phyloP scores from a whole-genome alignment of 1,140 invertebrate genomes.

The Sitophilus oryzae region DNA sequence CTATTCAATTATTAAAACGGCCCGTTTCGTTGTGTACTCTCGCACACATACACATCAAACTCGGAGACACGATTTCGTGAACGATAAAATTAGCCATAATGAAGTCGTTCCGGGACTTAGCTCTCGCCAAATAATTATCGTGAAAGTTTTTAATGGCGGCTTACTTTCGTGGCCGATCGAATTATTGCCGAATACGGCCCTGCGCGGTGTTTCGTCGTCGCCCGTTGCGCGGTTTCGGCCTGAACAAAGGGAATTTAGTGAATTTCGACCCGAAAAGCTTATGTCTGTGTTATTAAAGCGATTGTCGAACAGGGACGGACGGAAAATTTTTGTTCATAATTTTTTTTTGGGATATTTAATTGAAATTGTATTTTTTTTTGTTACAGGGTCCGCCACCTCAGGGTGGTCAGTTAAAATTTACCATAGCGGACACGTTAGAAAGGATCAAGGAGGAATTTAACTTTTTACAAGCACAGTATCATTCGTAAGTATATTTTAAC shows the following conservation, averaged over 20 bases:
- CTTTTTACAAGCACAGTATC: slow-evolving; percentile 79
- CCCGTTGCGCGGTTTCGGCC: not conserved
- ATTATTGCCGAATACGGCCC: too few species aligned
- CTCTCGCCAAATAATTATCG: too few species aligned
- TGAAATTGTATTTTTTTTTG: slow-evolving; percentile 11
- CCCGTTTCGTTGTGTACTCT: too few species aligned
- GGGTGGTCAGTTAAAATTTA: slow-evolving; percentile 86
- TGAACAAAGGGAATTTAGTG: not conserved
- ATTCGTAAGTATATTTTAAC: slow-evolving; percentile 78
- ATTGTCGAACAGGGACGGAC: not conserved
- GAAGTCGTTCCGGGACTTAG: too few species aligned
- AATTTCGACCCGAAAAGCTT: not conserved
- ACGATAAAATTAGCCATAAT: too few species aligned
- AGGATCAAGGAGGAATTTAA: slow-evolving; percentile 87
- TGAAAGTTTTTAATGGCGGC: too few species aligned
- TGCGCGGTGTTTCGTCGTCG: not conserved
- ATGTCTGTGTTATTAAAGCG: not conserved
- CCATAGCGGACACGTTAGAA: slow-evolving; percentile 86
- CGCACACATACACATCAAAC: too few species aligned
- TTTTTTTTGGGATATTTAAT: not conserved
- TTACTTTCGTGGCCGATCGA: too few species aligned
- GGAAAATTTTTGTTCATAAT: not conserved
- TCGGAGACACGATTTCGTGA: too few species aligned
- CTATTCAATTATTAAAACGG: too few species aligned
- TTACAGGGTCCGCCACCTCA: slow-evolving; percentile 78